Conservation (phyloP, 2,888 invertebrate genomes). For the Venusia cambrica region DNA sequence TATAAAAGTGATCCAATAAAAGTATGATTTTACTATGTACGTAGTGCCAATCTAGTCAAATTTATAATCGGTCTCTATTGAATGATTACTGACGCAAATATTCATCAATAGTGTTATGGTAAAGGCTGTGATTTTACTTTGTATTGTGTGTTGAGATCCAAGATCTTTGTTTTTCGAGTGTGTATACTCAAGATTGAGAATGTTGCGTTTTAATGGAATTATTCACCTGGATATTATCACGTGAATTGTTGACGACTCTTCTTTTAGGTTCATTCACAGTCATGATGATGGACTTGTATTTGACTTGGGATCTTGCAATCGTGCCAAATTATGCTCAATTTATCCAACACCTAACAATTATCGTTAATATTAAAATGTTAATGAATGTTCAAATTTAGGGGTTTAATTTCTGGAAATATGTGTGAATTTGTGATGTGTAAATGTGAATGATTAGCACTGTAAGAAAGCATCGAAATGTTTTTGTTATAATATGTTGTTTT, state of each 20-base stretch:
- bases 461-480: constrained; percentile 29
- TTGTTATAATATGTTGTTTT: constrained; percentile 19
- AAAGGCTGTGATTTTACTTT: constrained; percentile 76
- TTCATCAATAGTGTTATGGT: constrained; percentile 52
- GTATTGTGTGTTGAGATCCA: constrained; percentile 58
- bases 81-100: constrained; percentile 27
- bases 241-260: constrained; percentile 9
- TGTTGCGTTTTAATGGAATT: constrained; percentile 13
- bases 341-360: constrained; percentile 45
- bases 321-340: constrained; percentile 74
- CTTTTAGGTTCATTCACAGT: constrained; percentile 32
- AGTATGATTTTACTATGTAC: constrained; percentile 36
- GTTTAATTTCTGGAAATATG: constrained; percentile 36
- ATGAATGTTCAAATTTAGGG: constrained; percentile 37
- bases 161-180: constrained; percentile 49
- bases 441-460: constrained; percentile 34
- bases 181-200: constrained; percentile 37
- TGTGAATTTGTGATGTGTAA: constrained; percentile 37
- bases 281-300: constrained; percentile 31
- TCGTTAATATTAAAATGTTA: constrained; percentile 43
- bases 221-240: constrained; percentile 16
- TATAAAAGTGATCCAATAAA: constrained; percentile 36
- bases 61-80: constrained; percentile 34
- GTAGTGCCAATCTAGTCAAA: constrained; percentile 55
- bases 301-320: constrained; percentile 43